Base-by-base conservation (phyloP, 1,140 invertebrate genomes). In the Himalopsyche phryganea region DNA sequence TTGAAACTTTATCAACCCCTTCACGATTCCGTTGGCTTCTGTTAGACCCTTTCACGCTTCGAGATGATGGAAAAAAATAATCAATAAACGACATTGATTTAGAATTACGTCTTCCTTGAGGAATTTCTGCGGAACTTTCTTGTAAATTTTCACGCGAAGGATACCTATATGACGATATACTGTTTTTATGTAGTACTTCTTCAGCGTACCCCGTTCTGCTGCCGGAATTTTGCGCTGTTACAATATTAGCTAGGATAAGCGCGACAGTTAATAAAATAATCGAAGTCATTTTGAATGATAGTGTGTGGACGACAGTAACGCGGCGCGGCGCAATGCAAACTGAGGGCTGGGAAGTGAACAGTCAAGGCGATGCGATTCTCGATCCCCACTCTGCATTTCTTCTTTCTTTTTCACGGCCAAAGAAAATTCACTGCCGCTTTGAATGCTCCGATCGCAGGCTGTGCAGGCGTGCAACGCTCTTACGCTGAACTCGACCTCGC, bases 41-140 rank as follows among this genome's bases (percentile, higher is more conserved):
- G 40, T 68, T 74, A 3, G 74, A 74, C 52, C 76, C 72, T 66
- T 78, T 78, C 11, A 75, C 72, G 6, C 73, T 76, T 51, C 76
- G 66, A 44, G 76, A 78, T 7, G 74, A 70, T 7, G 76, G 76
- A 63, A 78, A 78, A 42, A 77, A 77, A 46, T 78, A 77, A 58
- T 78, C 76, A 70, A 78, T 75, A 50, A 78, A 74, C 0, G 74
- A 74, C 6, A 75, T 73, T 13, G 76, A 77, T 62, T 70, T 68
- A 41, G 76, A 75, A 19, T 71, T 65, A 50, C 73, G 73, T 51
- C 68, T 70, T 71, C 66, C 4, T 69, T 71, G 46, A 5, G 18
- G 32, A 17, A 23, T 71, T 67, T 4, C 68, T 70, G 40, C 17
- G 47, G 40, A 15, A 11, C 13, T 49, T 6, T 20, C 13, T n/a